phyloP scores from a whole-genome alignment of 2,888 invertebrate species.

The Rhagium mordax region DNA sequence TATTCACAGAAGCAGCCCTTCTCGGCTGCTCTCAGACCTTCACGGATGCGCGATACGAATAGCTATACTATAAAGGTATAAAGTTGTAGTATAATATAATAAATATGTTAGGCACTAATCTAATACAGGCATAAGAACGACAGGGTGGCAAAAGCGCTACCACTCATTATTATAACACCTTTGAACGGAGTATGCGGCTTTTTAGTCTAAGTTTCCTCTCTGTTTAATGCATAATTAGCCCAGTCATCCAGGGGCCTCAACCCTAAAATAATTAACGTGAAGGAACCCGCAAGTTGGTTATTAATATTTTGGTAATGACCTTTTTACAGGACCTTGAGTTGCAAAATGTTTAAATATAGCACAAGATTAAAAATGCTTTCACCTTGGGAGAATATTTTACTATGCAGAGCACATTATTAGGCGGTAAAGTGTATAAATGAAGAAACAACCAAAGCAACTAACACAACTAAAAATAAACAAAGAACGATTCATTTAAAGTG shows the following conservation, averaged over 20 bases:
- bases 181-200: slow-evolving; percentile 54
- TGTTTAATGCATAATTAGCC: slow-evolving; percentile 30
- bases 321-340: neutral
- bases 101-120: slow-evolving; percentile 67
- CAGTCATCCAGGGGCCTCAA: slow-evolving; percentile 24
- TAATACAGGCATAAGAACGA: slow-evolving; percentile 64
- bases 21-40: slow-evolving; percentile 49
- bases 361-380: neutral
- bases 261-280: slow-evolving; percentile 24
- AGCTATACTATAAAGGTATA: slow-evolving; percentile 60
- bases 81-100: slow-evolving; percentile 59
- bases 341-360: neutral
- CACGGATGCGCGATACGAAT: slow-evolving; percentile 43
- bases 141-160: slow-evolving; percentile 64
- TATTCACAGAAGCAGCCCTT: slow-evolving; percentile 53
- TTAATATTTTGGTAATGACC: neutral
- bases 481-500: no score
- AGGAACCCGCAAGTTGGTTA: slow-evolving; percentile 1
- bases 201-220: slow-evolving; percentile 49
- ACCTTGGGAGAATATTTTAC: neutral
- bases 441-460: no score
- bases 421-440: no score
- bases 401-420: no score
- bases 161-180: slow-evolving; percentile 56
- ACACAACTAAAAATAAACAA: no score